phyloP scores from a whole-genome alignment of 2,113 vertebrate genomes.

The Hemibagrus wyckioides region DNA sequence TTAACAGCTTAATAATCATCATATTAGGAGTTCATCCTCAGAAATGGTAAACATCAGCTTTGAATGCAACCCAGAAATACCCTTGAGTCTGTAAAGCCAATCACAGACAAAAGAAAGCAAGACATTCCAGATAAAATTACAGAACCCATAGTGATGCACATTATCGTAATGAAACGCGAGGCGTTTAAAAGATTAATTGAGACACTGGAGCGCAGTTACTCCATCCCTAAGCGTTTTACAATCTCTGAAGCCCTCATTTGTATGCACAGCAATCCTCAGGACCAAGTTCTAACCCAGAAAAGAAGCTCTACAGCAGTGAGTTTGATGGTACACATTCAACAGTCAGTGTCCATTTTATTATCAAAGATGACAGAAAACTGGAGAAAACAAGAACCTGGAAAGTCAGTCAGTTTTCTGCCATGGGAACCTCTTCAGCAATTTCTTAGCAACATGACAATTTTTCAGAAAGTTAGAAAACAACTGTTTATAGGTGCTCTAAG shows the following conservation, averaged over 20 bases:
- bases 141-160: background rate
- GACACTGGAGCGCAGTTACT: constrained; percentile 7
- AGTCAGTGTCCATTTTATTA: background rate
- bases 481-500: background rate
- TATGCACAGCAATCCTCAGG: constrained; percentile 16
- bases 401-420: background rate
- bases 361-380: background rate
- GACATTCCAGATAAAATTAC: constrained; percentile 4
- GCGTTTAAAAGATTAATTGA: constrained; percentile 15
- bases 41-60: background rate
- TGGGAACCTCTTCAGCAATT: background rate
- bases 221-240: background rate
- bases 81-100: background rate
- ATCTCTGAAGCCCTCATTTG: constrained; percentile 8
- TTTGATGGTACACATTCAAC: background rate
- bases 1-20: background rate
- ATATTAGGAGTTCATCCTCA: background rate
- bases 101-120: background rate
- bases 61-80: background rate
- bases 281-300: constrained; percentile 8
- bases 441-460: background rate
- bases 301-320: background rate
- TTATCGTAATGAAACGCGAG: constrained; percentile 4
- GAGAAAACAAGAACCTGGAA: background rate
- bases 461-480: background rate